A percentile compares a stretch with the other conserved stretches of the same genome.
Evolutionary conservation across 2,797 vertebrate species (phyloP).

Genomic region (Prunella strophiata): DNA sequence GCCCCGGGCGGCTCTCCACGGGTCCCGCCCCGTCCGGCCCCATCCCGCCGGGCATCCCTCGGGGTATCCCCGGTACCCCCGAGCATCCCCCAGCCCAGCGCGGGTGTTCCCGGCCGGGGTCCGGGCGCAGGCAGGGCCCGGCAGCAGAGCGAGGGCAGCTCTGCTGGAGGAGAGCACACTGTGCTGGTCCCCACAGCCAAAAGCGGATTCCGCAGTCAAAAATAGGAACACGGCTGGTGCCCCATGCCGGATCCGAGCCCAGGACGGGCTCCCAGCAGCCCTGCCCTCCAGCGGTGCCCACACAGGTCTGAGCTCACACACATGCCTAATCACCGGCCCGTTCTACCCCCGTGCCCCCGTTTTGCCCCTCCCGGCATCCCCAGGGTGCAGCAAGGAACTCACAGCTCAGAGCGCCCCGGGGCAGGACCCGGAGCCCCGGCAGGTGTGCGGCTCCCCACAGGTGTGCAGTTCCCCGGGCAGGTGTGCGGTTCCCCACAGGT

Average conservation of each 20-base stretch:
- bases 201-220: neutral
- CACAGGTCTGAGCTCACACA: rapidly evolving
- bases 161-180: rapidly evolving
- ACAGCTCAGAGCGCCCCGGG: rapidly evolving
- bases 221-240: rapidly evolving
- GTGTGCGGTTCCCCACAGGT: too few species aligned
- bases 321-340: rapidly evolving
- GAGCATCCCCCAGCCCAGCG: neutral
- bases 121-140: too few species aligned
- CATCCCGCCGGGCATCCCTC: neutral
- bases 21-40: neutral
- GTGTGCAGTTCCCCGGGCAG: neutral
- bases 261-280: neutral
- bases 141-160: neutral
- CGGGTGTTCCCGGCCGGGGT: neutral
- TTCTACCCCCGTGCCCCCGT: neutral
- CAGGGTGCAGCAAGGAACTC: neutral
- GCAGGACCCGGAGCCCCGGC: neutral
- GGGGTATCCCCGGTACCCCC: too few species aligned
- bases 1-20: neutral
- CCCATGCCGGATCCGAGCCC: rapidly evolving
- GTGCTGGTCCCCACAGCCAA: neutral
- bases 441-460: neutral
- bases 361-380: neutral
- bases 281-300: rapidly evolving